Percentiles rank a stretch among this genome's conserved stretches.
These are phyloP conservation scores for Drosophila mayri DNA, from an alignment of 1,140 invertebrate genomes.

Conservation along the genomic window DNA sequence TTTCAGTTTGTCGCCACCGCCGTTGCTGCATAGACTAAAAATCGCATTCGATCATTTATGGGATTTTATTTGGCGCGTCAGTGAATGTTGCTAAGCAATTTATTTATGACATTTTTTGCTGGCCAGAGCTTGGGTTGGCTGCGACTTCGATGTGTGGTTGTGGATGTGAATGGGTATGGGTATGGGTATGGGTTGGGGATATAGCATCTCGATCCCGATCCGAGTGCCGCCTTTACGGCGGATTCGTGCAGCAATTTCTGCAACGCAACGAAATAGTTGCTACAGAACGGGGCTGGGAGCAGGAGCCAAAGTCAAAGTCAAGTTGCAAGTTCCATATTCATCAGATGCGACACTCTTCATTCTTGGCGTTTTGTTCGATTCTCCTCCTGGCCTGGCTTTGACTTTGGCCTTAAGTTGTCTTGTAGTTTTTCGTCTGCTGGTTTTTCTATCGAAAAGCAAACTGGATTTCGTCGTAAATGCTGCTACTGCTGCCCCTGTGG, in stretches of 20 bases:
- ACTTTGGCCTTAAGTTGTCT: conserved; percentile 63
- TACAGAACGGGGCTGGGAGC: conserved; percentile 35
- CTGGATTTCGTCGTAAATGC: conserved; percentile 76
- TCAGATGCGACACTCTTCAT: conserved; percentile 81
- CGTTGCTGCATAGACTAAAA: conserved; percentile 79
- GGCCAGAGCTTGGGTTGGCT: conserved; percentile 29
- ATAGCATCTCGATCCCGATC: conserved; percentile 15
- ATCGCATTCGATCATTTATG: conserved; percentile 85
- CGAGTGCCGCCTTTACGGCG: conserved; percentile 32
- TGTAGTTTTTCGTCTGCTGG: conserved; percentile 71
- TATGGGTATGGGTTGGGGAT: conserved; percentile 15
- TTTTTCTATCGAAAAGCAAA: conserved; percentile 81
- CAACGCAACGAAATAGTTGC: conserved; percentile 74
- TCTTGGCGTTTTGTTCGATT: conserved; percentile 56
- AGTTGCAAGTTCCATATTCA: conserved; percentile 79
- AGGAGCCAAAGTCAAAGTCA: conserved; percentile 36
- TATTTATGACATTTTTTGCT: conserved; percentile 84
- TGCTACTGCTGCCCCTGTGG: conserved; percentile 20
- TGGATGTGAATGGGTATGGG: background rate
- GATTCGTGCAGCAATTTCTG: conserved; percentile 80
- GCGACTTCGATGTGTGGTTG: conserved; percentile 3
- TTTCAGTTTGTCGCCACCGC: conserved; percentile 51
- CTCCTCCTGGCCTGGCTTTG: conserved; percentile 22
- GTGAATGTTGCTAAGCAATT: conserved; percentile 84
- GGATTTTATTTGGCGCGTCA: conserved; percentile 84